Base-by-base conservation (phyloP, 1,140 invertebrate genomes). In the Heterodera schachtii region DNA sequence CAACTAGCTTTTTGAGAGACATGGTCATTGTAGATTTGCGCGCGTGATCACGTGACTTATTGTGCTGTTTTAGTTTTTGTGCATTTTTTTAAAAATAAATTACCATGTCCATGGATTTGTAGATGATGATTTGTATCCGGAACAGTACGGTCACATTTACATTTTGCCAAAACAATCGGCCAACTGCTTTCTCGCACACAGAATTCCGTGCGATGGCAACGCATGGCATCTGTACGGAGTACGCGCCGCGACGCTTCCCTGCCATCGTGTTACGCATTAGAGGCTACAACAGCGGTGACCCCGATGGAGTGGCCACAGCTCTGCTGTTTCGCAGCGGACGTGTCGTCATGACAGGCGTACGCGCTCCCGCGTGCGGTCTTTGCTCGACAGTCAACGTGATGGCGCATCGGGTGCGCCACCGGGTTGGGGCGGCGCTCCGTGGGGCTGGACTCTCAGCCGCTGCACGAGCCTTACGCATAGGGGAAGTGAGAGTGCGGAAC, bases 191-290 rank as follows among this genome's bases (percentile, higher is more conserved):
- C 31, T 43, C 69, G 11, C n/a, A 71, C 21, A 21, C 13, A n/a
- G 11, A 41, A 9, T 43, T 60, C 41, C 3, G 13, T 5, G 44
- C 31, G 16, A 46, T 46, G 3, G 31, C 44, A n/a, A n/a, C 21
- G n/a, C 16, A 74, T 74, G 73, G 73, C n/a, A 41, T 74, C n/a
- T 49, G 52, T 41, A 74, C 73, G 52, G 73, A 74, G 52, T 74
- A 74, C 52, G 52, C 46, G 19, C 73, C 73, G n/a, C 7, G 52
- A 9, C 73, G 73, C n/a, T 74, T 74, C 31, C 73, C 19, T 21
- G 73, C 73, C 52, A 74, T 74, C 46, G 21, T 74, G 21, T n/a
- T 74, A 21, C 73, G 73, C 47, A 21, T 73, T 73, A 3, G 71
- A 21, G 43, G 57, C 9, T 19, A 3, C 57, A 60, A 19, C 57